Base-by-base conservation (phyloP, 2,888 invertebrate genomes). In the Coleophora flavipennella region DNA sequence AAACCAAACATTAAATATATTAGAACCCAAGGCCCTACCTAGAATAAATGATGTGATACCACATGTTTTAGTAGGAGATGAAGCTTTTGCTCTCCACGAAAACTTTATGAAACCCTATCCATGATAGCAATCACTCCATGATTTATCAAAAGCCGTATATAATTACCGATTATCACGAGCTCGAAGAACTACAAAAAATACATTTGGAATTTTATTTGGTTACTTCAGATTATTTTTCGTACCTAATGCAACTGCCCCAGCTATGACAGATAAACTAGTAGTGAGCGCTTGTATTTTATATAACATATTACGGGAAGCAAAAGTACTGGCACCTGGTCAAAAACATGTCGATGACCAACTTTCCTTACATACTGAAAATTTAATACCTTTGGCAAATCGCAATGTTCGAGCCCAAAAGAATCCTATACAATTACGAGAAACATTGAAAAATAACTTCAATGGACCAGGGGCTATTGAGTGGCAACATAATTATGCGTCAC, bases 191-290 rank as follows among this genome's bases (percentile, higher is more conserved):
- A 37, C 46, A 32, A 42, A 45, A 50, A 48, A 48, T 36, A 46
- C 48, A 32, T 46, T 50, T 34, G 48, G 45, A 33, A 43, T 48
- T 31, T 45, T 50, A 40, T 39, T 39, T 38, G 48, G 49, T 39
- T 43, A 49, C 35, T 49, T 52, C 36, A 49, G 46, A 51, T 31
- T 49, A 49, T 51, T 51, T 48, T 47, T 47, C 40, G 48, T 46
- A 36, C 51, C 51, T 33, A 51, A 46, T 14, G 46, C 41, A 6
- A n/a, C n/a, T n/a, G 3, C 3, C 3, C 29, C 29, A n/a, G n/a
- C 3, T 3, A 29, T 8, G 8, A n/a, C n/a, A 29, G 29, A 29
- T 9, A 29, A 29, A n/a, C 9, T 29, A n/a, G 8, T 29, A n/a
- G 10, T 29, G n/a, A n/a, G 10, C 8, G 34, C 34, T 2, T 34